Percentiles rank a stretch among this genome's conserved stretches.
Evolutionary conservation across 2,888 invertebrate species (phyloP).

Genomic region (Acanthosepion esculentum): DNA sequence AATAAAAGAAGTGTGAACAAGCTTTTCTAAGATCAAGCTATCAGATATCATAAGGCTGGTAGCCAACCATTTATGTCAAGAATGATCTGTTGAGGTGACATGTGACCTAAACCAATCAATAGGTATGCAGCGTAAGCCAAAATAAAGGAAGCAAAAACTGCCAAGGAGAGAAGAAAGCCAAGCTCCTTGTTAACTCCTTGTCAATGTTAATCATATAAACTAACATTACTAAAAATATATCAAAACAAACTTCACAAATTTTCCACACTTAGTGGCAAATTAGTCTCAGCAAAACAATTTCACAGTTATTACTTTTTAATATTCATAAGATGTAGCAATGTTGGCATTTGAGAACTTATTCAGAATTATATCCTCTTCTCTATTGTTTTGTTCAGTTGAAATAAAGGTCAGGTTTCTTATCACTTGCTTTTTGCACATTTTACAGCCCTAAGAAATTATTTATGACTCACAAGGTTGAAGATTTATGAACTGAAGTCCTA

Average conservation of each 20-base stretch:
- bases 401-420: too few species aligned
- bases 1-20: constrained; percentile 17
- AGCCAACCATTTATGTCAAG: background rate
- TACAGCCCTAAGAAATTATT: too few species aligned
- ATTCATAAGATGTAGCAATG: background rate
- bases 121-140: background rate
- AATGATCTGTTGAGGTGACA: background rate
- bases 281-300: background rate
- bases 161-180: background rate
- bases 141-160: background rate
- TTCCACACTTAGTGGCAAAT: background rate
- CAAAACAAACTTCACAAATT: background rate
- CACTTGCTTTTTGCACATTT: too few species aligned
- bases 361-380: background rate
- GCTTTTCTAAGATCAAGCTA: background rate
- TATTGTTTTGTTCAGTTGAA: too few species aligned
- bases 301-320: background rate
- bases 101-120: background rate
- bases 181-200: background rate
- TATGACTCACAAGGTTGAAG: too few species aligned
- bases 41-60: background rate
- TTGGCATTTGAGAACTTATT: background rate
- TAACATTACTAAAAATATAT: background rate
- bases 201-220: constrained; percentile 5
- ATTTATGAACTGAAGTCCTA: too few species aligned